phyloP scores from a whole-genome alignment of 2,888 invertebrate species.

The Pyrgus malvae region DNA sequence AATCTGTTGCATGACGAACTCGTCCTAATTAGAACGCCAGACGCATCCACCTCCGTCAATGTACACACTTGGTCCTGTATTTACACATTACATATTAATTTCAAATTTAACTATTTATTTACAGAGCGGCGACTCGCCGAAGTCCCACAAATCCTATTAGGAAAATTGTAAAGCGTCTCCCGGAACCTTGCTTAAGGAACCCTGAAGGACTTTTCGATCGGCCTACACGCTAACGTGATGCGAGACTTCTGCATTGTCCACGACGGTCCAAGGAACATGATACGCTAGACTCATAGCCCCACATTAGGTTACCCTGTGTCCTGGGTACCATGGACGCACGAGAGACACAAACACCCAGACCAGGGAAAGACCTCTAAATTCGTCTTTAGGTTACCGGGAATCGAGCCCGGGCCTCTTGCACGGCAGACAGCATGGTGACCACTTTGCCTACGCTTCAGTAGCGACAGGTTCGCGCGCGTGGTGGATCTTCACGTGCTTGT shows the following conservation, averaged over 20 bases:
- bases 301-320: no score
- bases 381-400: no score
- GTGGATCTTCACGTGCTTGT: constrained; percentile 94
- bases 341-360: no score
- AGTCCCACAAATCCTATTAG: not conserved
- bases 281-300: no score
- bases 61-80: constrained; percentile 71
- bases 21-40: constrained; percentile 39
- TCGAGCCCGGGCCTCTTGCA: no score
- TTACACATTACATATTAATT: constrained; percentile 58
- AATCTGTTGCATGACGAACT: constrained; percentile 34
- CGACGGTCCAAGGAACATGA: not conserved
- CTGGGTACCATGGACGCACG: no score
- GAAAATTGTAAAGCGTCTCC: no score
- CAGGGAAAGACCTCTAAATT: no score
- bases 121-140: constrained; percentile 44
- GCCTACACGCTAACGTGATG: constrained; percentile 11
- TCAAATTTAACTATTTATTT: constrained; percentile 73
- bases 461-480: constrained; percentile 93
- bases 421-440: no score
- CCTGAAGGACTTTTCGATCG: not conserved
- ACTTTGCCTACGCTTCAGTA: constrained; percentile 87
- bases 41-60: constrained; percentile 48
- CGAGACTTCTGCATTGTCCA: constrained; percentile 23
- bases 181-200: constrained; percentile 1